Evolutionary conservation across 1,140 invertebrate genomes (phyloP).

Genomic region (Holcopasites calliopsidis): DNA sequence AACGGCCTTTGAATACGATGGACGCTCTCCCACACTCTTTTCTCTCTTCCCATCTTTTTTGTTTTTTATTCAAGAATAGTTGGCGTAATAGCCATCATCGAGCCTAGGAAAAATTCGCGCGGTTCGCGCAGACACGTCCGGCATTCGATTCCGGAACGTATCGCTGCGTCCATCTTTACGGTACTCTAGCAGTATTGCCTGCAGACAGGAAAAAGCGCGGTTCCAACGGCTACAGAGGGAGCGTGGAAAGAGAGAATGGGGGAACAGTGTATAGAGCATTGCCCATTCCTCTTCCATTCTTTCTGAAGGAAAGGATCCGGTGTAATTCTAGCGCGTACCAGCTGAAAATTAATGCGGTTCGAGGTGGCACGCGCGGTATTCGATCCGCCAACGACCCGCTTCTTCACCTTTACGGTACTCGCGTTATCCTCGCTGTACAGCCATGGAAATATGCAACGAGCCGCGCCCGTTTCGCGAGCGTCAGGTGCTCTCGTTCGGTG

Average conservation of each 20-base stretch:
- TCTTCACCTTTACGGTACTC: conserved; percentile 58
- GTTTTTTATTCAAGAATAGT: not conserved
- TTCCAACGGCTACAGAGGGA: not conserved
- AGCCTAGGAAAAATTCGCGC: conserved; percentile 32
- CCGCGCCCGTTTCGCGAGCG: conserved; percentile 26
- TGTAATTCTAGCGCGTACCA: conserved; percentile 40
- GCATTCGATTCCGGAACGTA: conserved; percentile 39
- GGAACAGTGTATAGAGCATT: not conserved
- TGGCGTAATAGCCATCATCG: not conserved
- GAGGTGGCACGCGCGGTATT: conserved; percentile 45
- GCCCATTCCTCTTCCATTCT: conserved; percentile 1
- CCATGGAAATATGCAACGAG: conserved; percentile 46
- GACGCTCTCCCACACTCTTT: not conserved
- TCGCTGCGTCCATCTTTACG: conserved; percentile 31
- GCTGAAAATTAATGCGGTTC: conserved; percentile 49
- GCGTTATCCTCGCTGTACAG: conserved; percentile 17
- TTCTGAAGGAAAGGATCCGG: conserved; percentile 28
- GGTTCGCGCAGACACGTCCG: conserved; percentile 19
- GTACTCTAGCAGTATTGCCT: conserved; percentile 16
- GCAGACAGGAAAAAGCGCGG: conserved; percentile 34
- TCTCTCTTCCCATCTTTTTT: not conserved
- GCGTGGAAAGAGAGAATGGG: not conserved
- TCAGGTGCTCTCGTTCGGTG: not conserved
- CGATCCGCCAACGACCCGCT: conserved; percentile 47
- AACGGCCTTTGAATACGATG: conserved; percentile 11